These are phyloP conservation scores for Zosterops japonicus DNA, from an alignment of 2,113 vertebrate genomes.

Conservation along the genomic window DNA sequence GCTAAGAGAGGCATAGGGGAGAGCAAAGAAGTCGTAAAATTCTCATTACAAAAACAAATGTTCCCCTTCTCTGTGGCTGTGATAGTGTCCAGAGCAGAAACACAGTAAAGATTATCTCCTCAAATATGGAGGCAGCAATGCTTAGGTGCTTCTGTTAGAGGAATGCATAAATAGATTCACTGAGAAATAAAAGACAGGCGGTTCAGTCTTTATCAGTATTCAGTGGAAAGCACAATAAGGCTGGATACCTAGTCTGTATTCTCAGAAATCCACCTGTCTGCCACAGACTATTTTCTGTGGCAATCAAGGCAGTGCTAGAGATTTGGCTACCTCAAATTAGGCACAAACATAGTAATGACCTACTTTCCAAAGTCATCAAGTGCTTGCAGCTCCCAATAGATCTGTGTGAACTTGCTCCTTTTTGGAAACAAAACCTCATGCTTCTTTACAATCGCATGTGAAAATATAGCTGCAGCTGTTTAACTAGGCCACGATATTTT, in stretches of 20 bases:
- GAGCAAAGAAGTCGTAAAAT: not conserved
- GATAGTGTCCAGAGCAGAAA: not conserved
- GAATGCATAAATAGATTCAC: not conserved
- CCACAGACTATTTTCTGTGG: not conserved
- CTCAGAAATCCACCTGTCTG: not conserved
- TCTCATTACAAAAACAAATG: not conserved
- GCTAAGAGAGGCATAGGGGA: not conserved
- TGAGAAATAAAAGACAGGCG: not conserved
- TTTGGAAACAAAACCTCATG: not conserved
- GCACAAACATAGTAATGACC: conserved; percentile 7
- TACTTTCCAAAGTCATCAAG: conserved; percentile 28
- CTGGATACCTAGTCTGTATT: not conserved
- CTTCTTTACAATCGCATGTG: not conserved
- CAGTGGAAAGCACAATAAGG: not conserved
- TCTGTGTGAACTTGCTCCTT: not conserved
- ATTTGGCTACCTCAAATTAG: not conserved
- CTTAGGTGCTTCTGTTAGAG: not conserved
- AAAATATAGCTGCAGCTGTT: not conserved
- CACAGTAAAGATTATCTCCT: not conserved
- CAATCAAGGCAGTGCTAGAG: not conserved
- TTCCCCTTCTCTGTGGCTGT: not conserved
- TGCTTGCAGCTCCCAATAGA: not conserved
- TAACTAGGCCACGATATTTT: not conserved
- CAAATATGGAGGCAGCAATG: not conserved
- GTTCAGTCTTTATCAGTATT: not conserved